A percentile compares a stretch with the other conserved stretches of the same genome.
Evolutionary conservation across 2,888 invertebrate genomes (phyloP).

Genomic region (Elaeidobius kamerunicus): DNA sequence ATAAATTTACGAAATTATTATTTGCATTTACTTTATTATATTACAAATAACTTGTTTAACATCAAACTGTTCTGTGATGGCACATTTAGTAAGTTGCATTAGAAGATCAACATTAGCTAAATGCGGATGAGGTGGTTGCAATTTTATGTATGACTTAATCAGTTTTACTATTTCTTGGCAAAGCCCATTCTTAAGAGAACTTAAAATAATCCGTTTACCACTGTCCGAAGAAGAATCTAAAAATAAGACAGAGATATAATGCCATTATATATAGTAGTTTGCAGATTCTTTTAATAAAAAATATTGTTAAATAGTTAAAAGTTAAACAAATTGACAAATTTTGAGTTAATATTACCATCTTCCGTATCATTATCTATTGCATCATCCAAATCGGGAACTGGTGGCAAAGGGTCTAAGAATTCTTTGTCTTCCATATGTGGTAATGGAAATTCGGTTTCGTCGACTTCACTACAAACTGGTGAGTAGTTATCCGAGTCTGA

Average conservation of each 20-base stretch:
- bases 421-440: constrained; percentile 15
- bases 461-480: constrained; percentile 63
- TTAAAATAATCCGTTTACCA: constrained; percentile 14
- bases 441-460: constrained; percentile 36
- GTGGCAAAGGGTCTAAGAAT: constrained; percentile 9
- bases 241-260: constrained; percentile 7
- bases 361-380: constrained; percentile 14
- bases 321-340: too few relatives aligned
- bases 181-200: constrained; percentile 34
- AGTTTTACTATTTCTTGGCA: constrained; percentile 37
- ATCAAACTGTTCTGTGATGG: constrained; percentile 13
- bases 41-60: constrained; percentile 19
- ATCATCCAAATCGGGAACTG: constrained; percentile 6
- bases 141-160: constrained; percentile 35
- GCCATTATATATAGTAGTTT: too few relatives aligned
- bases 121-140: constrained; percentile 35
- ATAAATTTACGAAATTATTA: not conserved
- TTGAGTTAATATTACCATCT: too few relatives aligned
- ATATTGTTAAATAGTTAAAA: too few relatives aligned
- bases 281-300: too few relatives aligned
- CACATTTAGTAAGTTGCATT: constrained; percentile 37
- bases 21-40: constrained; percentile 22
- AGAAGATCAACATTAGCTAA: constrained; percentile 37
- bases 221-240: constrained; percentile 18
- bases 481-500: constrained; percentile 61